Evolutionary conservation across 1,140 invertebrate genomes (phyloP).

Genomic region (Oscheius sp.): DNA sequence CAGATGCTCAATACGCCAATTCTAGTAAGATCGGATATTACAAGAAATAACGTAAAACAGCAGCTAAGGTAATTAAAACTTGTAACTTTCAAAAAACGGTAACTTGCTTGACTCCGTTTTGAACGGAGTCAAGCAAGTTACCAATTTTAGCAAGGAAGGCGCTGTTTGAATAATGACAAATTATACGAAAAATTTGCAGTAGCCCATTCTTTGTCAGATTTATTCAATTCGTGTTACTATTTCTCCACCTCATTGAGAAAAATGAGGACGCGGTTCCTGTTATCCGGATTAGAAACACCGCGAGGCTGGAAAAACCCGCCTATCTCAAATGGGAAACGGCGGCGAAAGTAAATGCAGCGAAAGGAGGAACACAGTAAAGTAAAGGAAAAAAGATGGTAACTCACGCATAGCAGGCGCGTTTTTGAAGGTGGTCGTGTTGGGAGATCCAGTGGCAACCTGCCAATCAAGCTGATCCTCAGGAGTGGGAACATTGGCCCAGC

Average conservation of each 20-base stretch:
- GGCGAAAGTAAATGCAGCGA: not conserved
- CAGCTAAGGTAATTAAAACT: too few relatives aligned
- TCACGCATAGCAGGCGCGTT: conserved; percentile 42
- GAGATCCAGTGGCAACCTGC: conserved; percentile 48
- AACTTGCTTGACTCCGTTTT: too few relatives aligned
- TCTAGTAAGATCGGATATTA: too few relatives aligned
- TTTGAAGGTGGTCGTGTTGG: conserved; percentile 38
- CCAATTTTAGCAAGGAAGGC: too few relatives aligned
- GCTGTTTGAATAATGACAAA: too few relatives aligned
- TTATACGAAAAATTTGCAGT: too few relatives aligned
- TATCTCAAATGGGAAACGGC: not conserved
- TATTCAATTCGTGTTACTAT: not conserved
- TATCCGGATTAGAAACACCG: not conserved
- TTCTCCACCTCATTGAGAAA: not conserved
- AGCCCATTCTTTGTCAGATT: too few relatives aligned
- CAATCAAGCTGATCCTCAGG: conserved; percentile 61
- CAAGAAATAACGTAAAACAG: too few relatives aligned
- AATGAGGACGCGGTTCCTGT: not conserved
- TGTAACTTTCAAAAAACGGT: too few relatives aligned
- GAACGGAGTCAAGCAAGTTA: too few relatives aligned
- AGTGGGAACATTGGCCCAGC: conserved; percentile 59
- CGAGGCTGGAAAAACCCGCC: not conserved
- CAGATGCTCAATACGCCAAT: too few relatives aligned
- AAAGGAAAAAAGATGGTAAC: not conserved
- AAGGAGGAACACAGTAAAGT: not conserved